Base-by-base conservation (phyloP, 2,113 vertebrate genomes). In the Syngnathus typhle region DNA sequence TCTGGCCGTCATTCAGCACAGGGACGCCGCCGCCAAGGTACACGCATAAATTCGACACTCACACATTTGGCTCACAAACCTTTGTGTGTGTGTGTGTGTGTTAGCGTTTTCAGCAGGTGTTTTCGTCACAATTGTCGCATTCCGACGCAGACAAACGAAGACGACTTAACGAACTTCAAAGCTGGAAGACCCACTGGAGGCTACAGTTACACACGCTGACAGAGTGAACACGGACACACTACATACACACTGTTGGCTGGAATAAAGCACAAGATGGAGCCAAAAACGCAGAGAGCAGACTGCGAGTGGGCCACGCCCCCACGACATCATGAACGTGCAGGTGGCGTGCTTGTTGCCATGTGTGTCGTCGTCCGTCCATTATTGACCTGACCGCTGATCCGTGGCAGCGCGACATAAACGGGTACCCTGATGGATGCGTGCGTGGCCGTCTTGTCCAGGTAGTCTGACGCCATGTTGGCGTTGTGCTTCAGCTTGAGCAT, bases 401-500 rank as follows among this genome's bases (percentile, higher is more conserved):
- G 3, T 32, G 27, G 27, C 27, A 27, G 27, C 27, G 27, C 27
- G 27, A 32, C 27, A 32, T 32, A 32, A 2, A 52, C 8, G 15
- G 12, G 4, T 15, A 77, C 94, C 89, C 87, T 89, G 23, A 97
- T 83, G 3, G 93, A 94, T 0, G 94, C 94, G 9, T 61, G 90
- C 2, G 66, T 77, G 0, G 93, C 85, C 0, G 92, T 90, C 1
- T 69, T 77, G 1, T 84, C 90, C 1, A 98, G 91, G 68, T 91
- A 93, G 73, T 94, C 92, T 0, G 96, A 78, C 0, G 96, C 96
- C 27, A 89, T 0, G 0, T 92, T 92, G 0, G 95, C 91, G 0
- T 95, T 98, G 4, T 86, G 93, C 70, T 82, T 91, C 75, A 97
- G 73, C 0, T 70, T 81, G 43, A 90, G 27, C 27, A 32, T 32